Evolutionary conservation across 2,888 invertebrate genomes (phyloP).

Genomic region (Melieria picta): DNA sequence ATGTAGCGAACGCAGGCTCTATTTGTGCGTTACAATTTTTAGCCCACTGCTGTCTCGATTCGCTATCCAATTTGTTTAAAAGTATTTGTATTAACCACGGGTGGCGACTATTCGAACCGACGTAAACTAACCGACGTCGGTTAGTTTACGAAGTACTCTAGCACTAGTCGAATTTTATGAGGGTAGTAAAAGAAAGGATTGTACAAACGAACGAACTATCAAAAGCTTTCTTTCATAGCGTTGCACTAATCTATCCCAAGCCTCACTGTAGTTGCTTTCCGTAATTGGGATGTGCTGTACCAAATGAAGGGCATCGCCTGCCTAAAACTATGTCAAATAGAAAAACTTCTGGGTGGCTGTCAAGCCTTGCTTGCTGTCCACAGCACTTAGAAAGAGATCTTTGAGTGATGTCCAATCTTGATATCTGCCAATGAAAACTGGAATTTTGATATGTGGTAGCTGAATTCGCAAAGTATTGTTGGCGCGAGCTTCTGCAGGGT

Average conservation of each 20-base stretch:
- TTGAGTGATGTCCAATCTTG: no score
- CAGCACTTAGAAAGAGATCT: no score
- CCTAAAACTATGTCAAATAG: no score
- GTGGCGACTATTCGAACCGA: conserved; percentile 18
- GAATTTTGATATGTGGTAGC: no score
- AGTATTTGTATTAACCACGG: conserved; percentile 33
- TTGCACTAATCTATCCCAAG: conserved; percentile 18
- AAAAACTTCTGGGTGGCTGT: no score
- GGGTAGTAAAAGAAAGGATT: conserved; percentile 19
- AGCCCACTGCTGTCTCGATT: conserved; percentile 1
- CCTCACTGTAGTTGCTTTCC: no score
- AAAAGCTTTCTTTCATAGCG: conserved; percentile 23
- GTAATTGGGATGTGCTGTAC: no score
- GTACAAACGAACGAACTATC: conserved; percentile 28
- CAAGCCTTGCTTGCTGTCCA: no score
- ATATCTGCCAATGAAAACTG: no score
- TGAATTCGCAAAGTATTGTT: not conserved
- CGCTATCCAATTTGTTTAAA: conserved; percentile 27
- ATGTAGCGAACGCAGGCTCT: conserved; percentile 20
- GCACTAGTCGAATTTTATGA: conserved; percentile 2
- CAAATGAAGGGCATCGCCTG: no score
- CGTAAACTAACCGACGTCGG: conserved; percentile 28
- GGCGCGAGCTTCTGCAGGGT: not conserved
- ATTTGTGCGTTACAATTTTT: conserved; percentile 4
- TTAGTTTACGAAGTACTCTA: conserved; percentile 19